These are phyloP conservation scores for Zosterops hypoxanthus DNA, from an alignment of 2,113 vertebrate genomes.

Conservation along the genomic window DNA sequence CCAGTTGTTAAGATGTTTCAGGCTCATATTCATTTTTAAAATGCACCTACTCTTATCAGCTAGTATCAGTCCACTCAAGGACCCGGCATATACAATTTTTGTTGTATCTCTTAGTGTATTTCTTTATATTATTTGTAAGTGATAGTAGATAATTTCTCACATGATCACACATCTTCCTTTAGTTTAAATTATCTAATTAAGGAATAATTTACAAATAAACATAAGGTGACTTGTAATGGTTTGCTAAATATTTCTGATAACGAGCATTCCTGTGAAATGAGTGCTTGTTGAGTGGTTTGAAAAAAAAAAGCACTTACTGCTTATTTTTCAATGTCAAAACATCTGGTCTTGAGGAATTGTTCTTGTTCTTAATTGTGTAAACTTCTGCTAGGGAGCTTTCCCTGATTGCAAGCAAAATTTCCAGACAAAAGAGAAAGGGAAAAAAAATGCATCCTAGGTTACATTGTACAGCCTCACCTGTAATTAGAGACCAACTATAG, in stretches of 20 bases:
- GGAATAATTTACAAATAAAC: not conserved
- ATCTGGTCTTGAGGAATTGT: not conserved
- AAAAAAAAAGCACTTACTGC: not conserved
- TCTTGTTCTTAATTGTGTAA: not conserved
- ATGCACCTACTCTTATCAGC: not conserved
- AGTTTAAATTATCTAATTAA: not conserved
- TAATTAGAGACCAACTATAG: not conserved
- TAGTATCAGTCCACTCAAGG: not conserved
- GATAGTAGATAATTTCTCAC: not conserved
- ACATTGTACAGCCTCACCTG: not conserved
- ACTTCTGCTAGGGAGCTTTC: not conserved
- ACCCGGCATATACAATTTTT: not conserved
- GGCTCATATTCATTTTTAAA: not conserved
- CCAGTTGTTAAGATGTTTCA: not conserved
- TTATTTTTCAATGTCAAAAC: not conserved
- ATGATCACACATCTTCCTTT: not conserved
- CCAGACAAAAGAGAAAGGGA: not conserved
- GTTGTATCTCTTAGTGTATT: not conserved
- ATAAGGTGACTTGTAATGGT: not conserved
- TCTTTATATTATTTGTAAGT: not conserved
- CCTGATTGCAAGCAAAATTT: not conserved
- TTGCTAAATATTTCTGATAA: not conserved
- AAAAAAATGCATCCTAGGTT: not conserved
- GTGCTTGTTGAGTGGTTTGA: accelerated
- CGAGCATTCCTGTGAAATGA: accelerated